These are phyloP conservation scores for Amia ocellicauda DNA, from an alignment of 2,113 vertebrate genomes.

Conservation along the genomic window DNA sequence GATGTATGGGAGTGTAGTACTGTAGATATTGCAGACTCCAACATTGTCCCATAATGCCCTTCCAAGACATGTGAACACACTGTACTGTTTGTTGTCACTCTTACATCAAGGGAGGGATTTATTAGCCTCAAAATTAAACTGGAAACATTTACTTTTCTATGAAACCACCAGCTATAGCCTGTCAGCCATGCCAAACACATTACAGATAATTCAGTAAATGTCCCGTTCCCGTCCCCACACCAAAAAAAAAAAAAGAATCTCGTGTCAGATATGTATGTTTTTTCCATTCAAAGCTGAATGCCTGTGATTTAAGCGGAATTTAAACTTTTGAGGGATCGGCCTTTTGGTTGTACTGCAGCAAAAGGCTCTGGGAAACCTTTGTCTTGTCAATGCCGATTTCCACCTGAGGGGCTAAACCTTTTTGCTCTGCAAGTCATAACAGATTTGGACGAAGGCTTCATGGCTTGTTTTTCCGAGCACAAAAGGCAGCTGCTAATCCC, in stretches of 20 bases:
- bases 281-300: not conserved
- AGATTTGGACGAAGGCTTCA: constrained; percentile 26
- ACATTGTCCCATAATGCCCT: constrained; percentile 20
- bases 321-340: not conserved
- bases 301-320: not conserved
- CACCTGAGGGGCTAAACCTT: constrained; percentile 19
- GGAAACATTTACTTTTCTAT: constrained; percentile 31
- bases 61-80: not conserved
- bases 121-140: constrained; percentile 15
- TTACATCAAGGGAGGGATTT: constrained; percentile 17
- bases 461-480: constrained; percentile 13
- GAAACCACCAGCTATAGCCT: constrained; percentile 7
- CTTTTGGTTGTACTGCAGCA: not conserved
- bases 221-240: constrained; percentile 16
- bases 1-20: not conserved
- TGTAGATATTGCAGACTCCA: too few species aligned
- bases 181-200: constrained; percentile 22
- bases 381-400: not conserved
- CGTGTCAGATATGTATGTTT: constrained; percentile 17
- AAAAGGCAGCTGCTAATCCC: not conserved
- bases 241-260: constrained; percentile 18
- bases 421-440: constrained; percentile 23
- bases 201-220: constrained; percentile 19
- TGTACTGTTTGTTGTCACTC: constrained; percentile 5
- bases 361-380: not conserved